Conservation (phyloP, 2,888 invertebrate genomes). For the Luffia ferchaultella region DNA sequence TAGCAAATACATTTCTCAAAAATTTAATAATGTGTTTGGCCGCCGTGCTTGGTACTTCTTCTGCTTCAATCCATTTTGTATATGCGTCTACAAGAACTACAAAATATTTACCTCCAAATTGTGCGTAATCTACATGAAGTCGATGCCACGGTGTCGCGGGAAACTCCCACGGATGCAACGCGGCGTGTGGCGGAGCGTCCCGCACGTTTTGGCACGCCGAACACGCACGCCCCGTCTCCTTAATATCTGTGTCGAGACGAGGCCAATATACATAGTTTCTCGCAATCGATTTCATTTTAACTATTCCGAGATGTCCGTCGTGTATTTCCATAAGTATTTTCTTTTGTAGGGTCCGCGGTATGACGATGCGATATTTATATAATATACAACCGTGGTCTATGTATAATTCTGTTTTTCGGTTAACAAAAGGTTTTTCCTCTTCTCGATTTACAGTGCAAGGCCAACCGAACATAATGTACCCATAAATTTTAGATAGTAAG, state of each 20-base stretch:
- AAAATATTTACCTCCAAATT: conserved; percentile 14
- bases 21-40: conserved; percentile 6
- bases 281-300: not conserved
- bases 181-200: conserved; percentile 12
- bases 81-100: conserved; percentile 17
- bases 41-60: conserved; percentile 9
- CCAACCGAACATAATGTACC: conserved; percentile 14
- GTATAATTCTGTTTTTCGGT: not conserved
- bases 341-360: not conserved
- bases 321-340: not conserved
- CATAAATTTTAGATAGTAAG: conserved; percentile 13
- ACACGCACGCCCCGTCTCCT: conserved; percentile 1
- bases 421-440: conserved; percentile 1
- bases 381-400: not conserved
- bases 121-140: conserved; percentile 11
- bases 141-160: conserved; percentile 9
- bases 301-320: not conserved
- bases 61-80: conserved; percentile 18
- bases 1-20: conserved; percentile 10
- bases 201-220: conserved; percentile 8
- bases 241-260: not conserved
- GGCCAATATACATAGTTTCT: not conserved
- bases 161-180: conserved; percentile 16
- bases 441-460: not conserved
- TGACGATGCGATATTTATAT: not conserved